Base-by-base conservation (phyloP, 2,888 invertebrate species). In the Acrocera orbiculus region DNA sequence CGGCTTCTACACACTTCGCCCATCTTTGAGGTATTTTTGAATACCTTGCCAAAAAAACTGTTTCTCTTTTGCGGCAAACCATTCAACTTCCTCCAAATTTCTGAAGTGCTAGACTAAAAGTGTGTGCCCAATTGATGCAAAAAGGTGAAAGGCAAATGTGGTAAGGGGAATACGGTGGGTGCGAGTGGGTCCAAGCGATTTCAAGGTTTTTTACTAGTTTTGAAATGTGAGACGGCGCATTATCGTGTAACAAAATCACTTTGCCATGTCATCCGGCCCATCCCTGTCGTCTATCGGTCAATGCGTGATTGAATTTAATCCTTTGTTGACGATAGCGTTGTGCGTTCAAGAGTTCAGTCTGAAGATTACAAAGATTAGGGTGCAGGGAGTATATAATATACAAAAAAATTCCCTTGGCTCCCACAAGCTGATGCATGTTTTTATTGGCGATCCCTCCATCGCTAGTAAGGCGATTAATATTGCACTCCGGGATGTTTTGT, bases 11-110 rank as follows among this genome's bases (percentile, higher is more conserved):
- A 16, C 5, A 16, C n/a, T 16, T 32, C 16, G 6, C 27, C 33
- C 33, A 33, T 33, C 33, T 26, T 27, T 27, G 27, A 10, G 33
- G 33, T 19, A 33, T 33, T 26, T 33, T 19, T 33, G 33, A 13
- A 33, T 33, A 13, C 33, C 33, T 9, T 27, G 13, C 27, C 33
- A 33, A 33, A 33, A 33, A 33, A 27, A 27, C 4, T 15, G 16
- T 17, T 33, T 11, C 8, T 32, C 16, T 11, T 33, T 33, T 13
- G 33, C 26, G 32, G 14, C 32, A 5, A 31, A 23, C 4, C 4
- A 31, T 7, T 14, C 5, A 31, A n/a, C n/a, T n/a, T 31, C 32
- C 6, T 25, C 25, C 32, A 15, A 32, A 10, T 32, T 32, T 32
- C 19, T 16, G 25, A 32, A 8, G 7, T 14, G 9, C 5, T 23